These are phyloP conservation scores for Scaptomyza flava DNA, from an alignment of 2,888 invertebrate species.

Conservation along the genomic window DNA sequence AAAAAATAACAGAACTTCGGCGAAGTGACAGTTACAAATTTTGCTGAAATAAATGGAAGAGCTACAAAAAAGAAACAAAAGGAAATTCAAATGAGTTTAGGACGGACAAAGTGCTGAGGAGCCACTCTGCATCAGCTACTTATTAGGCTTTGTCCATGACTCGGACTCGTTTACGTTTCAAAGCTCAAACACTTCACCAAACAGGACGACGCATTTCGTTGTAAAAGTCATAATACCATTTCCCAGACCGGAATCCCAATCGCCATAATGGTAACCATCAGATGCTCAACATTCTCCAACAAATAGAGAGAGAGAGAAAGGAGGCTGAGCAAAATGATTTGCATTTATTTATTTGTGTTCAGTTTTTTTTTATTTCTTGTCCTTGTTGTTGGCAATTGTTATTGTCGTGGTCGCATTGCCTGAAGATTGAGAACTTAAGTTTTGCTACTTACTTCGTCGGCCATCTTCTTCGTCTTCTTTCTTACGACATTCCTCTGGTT, in stretches of 20 bases:
- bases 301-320: not conserved
- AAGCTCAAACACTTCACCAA: conserved; percentile 13
- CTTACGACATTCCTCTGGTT: conserved; percentile 34
- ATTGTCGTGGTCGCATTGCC: conserved; percentile 35
- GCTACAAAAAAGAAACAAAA: conserved; percentile 27
- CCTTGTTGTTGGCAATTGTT: conserved; percentile 48
- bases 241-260: conserved; percentile 30
- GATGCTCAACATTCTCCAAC: conserved; percentile 51
- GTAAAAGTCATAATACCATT: conserved; percentile 40
- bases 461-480: conserved; percentile 14
- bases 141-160: conserved; percentile 48
- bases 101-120: not conserved
- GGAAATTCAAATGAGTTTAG: conserved; percentile 60
- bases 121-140: conserved; percentile 30
- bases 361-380: not conserved
- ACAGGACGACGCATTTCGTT: not conserved
- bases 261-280: conserved; percentile 33
- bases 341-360: conserved; percentile 67
- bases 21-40: conserved; percentile 80
- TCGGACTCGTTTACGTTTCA: conserved; percentile 8
- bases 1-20: conserved; percentile 39
- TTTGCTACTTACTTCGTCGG: conserved; percentile 10
- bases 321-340: conserved; percentile 64
- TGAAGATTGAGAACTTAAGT: conserved; percentile 22
- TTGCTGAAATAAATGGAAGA: conserved; percentile 63